These are phyloP conservation scores for Grammomys surdaster DNA, from an alignment of 2,113 vertebrate species.

Conservation along the genomic window DNA sequence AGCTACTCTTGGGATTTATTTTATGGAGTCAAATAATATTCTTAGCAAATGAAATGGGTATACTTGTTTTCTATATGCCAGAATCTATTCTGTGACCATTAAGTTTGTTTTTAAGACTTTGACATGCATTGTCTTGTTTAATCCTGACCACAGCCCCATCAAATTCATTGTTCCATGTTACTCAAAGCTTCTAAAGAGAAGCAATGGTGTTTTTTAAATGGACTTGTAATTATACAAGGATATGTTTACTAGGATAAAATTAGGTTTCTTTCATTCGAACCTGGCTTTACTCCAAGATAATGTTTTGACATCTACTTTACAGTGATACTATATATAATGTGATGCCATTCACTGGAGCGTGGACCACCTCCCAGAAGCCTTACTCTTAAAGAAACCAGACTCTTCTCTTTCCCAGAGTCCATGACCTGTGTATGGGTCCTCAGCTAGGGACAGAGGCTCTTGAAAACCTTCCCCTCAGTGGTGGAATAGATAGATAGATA, in stretches of 20 bases:
- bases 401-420: background rate
- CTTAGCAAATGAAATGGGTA: background rate
- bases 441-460: no score
- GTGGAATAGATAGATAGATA: background rate
- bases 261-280: constrained; percentile 1
- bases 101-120: background rate
- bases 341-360: background rate
- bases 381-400: background rate
- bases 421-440: background rate
- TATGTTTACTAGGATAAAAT: background rate
- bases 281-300: background rate
- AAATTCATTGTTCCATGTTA: constrained; percentile 19
- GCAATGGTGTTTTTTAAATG: background rate
- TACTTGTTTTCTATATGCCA: background rate
- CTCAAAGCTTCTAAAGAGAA: background rate
- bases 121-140: background rate
- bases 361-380: background rate
- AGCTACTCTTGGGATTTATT: background rate
- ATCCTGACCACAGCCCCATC: background rate
- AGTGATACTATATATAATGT: background rate
- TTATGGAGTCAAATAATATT: constrained; percentile 24
- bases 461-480: background rate
- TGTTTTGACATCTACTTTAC: background rate
- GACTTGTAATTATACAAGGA: background rate
- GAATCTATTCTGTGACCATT: background rate